Percentiles rank a stretch among this genome's conserved stretches.
Evolutionary conservation across 2,888 invertebrate species (phyloP).

Genomic region (Glyphotaelius pellucidus): DNA sequence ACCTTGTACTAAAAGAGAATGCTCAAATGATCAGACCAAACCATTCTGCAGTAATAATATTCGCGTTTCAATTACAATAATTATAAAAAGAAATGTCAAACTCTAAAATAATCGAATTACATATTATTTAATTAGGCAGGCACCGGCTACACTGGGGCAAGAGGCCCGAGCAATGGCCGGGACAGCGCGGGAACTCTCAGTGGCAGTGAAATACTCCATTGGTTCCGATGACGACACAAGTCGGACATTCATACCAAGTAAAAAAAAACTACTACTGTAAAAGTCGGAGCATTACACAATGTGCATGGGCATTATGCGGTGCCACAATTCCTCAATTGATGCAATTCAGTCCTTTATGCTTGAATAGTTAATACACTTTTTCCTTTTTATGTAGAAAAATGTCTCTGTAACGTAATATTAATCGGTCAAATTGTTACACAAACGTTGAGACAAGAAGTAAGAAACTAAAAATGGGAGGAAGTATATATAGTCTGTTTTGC

Average conservation of each 20-base stretch:
- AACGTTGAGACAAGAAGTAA: conserved; percentile 50
- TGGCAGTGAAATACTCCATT: conserved; percentile 64
- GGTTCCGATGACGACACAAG: conserved; percentile 62
- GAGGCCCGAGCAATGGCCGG: background rate
- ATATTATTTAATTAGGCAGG: background rate
- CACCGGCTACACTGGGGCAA: background rate
- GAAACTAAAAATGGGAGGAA: conserved; percentile 41
- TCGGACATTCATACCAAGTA: conserved; percentile 46
- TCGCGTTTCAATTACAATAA: background rate
- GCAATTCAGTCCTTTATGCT: conserved; percentile 55
- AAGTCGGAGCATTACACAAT: conserved; percentile 54
- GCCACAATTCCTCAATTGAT: conserved; percentile 57
- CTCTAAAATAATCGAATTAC: background rate
- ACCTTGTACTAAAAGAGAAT: background rate
- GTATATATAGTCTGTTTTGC: conserved; percentile 61
- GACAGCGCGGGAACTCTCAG: conserved; percentile 39
- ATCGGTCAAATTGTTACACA: conserved; percentile 56
- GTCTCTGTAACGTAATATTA: conserved; percentile 51
- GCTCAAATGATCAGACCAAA: background rate
- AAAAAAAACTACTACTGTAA: conserved; percentile 38
- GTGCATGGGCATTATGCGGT: conserved; percentile 53
- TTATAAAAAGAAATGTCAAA: conserved; percentile 12
- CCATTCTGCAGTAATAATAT: background rate
- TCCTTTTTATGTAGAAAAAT: conserved; percentile 37
- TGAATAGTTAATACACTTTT: conserved; percentile 50